A percentile compares a stretch with the other conserved stretches of the same genome.
phyloP scores from a whole-genome alignment of 2,888 invertebrate genomes.

The Dicranocentrus wangi region DNA sequence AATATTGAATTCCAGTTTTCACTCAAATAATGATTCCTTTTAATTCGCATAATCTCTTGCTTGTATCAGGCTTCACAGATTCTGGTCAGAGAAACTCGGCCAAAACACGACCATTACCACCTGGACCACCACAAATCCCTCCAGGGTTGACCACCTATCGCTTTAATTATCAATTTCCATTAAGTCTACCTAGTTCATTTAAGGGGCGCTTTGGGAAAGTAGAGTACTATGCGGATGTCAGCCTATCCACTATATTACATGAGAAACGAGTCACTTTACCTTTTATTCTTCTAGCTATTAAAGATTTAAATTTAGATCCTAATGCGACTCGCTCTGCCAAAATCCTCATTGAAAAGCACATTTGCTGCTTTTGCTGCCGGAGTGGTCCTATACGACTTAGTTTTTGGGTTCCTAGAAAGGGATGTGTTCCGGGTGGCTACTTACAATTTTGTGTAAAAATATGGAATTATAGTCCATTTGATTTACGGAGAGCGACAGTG shows the following conservation, averaged over 20 bases:
- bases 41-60: no score
- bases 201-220: conserved; percentile 68
- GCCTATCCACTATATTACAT: conserved; percentile 55
- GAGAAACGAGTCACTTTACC: conserved; percentile 67
- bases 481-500: conserved; percentile 65
- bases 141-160: conserved; percentile 62
- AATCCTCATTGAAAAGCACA: conserved; percentile 66
- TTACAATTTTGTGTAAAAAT: conserved; percentile 66
- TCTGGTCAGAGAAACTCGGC: conserved; percentile 36
- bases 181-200: conserved; percentile 65
- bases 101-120: conserved; percentile 34
- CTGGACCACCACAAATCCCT: conserved; percentile 50
- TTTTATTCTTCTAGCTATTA: conserved; percentile 66
- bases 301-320: conserved; percentile 65
- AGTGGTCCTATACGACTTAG: conserved; percentile 65
- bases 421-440: conserved; percentile 66
- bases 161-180: conserved; percentile 63
- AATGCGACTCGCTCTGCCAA: conserved; percentile 63
- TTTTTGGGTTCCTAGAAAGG: conserved; percentile 65
- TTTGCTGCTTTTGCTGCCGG: conserved; percentile 65
- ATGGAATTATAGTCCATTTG: conserved; percentile 59
- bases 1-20: no score
- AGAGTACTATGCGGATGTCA: conserved; percentile 67
- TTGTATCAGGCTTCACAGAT: conserved; percentile 31
- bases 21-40: background rate